These are phyloP conservation scores for Astreopora myriophthalma DNA, from an alignment of 64 coral and sea anemone genomes.

Conservation along the genomic window DNA sequence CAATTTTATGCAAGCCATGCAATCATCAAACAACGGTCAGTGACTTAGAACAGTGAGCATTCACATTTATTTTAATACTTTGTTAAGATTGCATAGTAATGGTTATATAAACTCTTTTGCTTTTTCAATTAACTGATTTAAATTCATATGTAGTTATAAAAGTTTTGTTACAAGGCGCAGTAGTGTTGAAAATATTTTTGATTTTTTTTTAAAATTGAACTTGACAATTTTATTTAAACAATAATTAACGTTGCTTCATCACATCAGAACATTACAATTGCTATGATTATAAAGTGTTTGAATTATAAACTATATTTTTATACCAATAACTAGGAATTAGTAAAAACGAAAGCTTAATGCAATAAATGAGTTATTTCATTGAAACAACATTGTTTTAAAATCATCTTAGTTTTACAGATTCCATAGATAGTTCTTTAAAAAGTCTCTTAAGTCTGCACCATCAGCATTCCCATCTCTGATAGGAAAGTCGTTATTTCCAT, in stretches of 20 bases:
- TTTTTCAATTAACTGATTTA: not conserved
- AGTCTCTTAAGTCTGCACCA: conserved; percentile 37
- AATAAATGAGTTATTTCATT: not conserved
- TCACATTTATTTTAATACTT: not conserved
- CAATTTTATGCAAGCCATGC: conserved; percentile 51
- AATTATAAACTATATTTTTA: not conserved
- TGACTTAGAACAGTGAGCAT: not conserved
- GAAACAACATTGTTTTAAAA: not conserved
- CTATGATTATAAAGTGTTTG: not conserved
- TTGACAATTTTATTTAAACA: not conserved
- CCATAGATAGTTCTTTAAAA: conserved; percentile 51
- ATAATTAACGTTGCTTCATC: not conserved
- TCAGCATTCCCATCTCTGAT: not conserved
- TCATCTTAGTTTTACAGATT: not conserved
- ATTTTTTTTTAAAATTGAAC: not conserved
- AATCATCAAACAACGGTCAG: conserved; percentile 13
- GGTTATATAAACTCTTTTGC: too few relatives aligned
- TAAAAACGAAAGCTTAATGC: not conserved
- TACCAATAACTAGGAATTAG: not conserved
- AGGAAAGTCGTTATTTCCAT: not conserved
- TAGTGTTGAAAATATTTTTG: not conserved
- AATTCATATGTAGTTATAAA: too few relatives aligned
- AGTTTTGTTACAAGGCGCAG: not conserved
- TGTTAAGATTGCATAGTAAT: not conserved
- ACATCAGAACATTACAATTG: not conserved